Conservation (phyloP, 2,113 vertebrate species). For the Gopherus evgoodei region DNA sequence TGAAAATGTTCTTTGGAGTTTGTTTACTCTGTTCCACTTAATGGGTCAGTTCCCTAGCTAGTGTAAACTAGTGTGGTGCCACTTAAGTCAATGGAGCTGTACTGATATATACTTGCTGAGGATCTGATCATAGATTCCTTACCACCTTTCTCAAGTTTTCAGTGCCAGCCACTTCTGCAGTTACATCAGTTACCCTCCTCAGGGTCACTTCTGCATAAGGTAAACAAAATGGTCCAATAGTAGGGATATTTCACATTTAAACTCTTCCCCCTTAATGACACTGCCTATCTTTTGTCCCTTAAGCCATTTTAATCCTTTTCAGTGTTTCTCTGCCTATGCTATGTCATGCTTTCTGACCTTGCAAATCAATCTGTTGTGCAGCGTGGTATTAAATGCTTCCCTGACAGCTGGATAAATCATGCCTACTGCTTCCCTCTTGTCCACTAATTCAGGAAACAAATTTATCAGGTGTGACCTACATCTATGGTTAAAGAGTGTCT, state of each 20-base stretch:
- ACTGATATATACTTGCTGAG: background rate
- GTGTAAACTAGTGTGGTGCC: background rate
- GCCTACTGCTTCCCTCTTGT: background rate
- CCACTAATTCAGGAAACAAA: conserved; percentile 11
- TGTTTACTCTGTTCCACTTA: background rate
- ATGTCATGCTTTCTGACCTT: conserved; percentile 24
- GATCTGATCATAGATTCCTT: background rate
- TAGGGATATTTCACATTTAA: background rate
- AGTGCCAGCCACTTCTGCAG: background rate
- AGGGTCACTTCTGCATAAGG: background rate
- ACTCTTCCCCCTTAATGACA: background rate
- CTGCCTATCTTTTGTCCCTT: background rate
- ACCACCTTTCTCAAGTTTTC: background rate
- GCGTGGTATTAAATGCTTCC: background rate
- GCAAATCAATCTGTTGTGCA: background rate
- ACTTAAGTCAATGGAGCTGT: background rate
- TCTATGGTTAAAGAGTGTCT: fast-evolving
- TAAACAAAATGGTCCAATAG: fast-evolving
- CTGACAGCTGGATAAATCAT: background rate
- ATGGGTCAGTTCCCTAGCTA: background rate
- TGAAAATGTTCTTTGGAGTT: background rate
- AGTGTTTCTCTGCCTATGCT: background rate
- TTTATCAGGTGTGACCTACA: conserved; percentile 39
- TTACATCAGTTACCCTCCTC: background rate
- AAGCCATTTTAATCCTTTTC: conserved; percentile 14